These are phyloP conservation scores for Schizopygopsis pylzovi DNA, from an alignment of 2,797 vertebrate genomes.

Conservation along the genomic window DNA sequence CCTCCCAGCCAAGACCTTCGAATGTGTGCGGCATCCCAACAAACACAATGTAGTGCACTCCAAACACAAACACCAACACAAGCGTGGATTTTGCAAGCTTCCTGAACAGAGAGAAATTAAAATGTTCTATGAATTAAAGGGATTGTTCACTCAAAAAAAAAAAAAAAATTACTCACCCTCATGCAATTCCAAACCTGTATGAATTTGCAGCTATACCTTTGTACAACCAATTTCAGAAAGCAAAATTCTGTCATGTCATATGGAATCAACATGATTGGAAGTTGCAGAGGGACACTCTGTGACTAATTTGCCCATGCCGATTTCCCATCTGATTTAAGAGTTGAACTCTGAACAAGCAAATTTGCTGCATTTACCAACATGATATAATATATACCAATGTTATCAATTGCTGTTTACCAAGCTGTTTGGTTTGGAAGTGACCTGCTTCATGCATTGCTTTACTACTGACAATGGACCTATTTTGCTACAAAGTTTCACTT, in stretches of 20 bases:
- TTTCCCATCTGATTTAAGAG: background rate
- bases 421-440: background rate
- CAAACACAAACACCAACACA: constrained; percentile 87
- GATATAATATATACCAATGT: background rate
- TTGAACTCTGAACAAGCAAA: background rate
- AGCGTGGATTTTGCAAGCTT: constrained; percentile 90
- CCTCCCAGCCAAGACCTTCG: constrained; percentile 83
- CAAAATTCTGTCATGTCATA: background rate
- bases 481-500: background rate
- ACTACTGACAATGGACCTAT: background rate
- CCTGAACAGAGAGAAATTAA: constrained; percentile 64
- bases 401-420: background rate
- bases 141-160: background rate
- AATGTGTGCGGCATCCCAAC: constrained; percentile 86
- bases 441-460: background rate
- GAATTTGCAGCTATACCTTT: background rate
- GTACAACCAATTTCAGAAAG: background rate
- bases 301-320: background rate
- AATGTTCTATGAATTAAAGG: background rate
- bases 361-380: background rate
- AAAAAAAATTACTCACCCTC: background rate
- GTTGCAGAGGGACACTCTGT: background rate
- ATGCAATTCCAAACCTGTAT: background rate
- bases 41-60: constrained; percentile 89
- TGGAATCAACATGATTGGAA: background rate